Conservation (phyloP, 2,888 invertebrate genomes). For the Limnephilus marmoratus region DNA sequence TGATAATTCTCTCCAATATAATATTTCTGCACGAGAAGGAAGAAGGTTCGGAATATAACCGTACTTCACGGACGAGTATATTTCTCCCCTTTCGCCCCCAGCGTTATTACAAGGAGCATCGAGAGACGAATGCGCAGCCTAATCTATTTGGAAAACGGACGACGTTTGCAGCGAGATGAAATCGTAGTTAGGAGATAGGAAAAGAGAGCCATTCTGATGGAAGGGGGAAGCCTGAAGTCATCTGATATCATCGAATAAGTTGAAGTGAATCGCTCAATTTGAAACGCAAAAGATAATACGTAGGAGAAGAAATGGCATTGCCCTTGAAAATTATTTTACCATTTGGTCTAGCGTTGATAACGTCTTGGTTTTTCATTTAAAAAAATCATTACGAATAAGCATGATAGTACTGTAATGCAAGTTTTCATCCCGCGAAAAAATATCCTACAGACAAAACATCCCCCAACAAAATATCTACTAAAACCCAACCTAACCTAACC, state of each 20-base stretch:
- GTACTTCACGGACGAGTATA: not conserved
- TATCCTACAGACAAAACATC: too few relatives aligned
- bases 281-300: not conserved
- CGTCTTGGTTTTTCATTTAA: not conserved
- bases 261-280: not conserved
- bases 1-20: conserved; percentile 12
- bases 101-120: conserved; percentile 17
- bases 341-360: not conserved
- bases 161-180: conserved; percentile 6
- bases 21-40: not conserved
- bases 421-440: too few relatives aligned
- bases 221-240: not conserved
- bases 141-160: conserved; percentile 32
- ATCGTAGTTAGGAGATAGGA: conserved; percentile 10
- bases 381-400: too few relatives aligned
- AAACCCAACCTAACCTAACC: too few relatives aligned
- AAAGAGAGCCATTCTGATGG: not conserved
- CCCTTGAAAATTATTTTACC: not conserved
- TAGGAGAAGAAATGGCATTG: not conserved
- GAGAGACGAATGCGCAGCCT: conserved; percentile 18
- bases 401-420: too few relatives aligned
- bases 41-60: not conserved
- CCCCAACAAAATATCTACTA: too few relatives aligned
- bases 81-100: not conserved
- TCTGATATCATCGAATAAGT: not conserved